A percentile compares a stretch with the other conserved stretches of the same genome.
These are phyloP conservation scores for Neogale vison DNA, from an alignment of 2,113 vertebrate species.

Conservation along the genomic window DNA sequence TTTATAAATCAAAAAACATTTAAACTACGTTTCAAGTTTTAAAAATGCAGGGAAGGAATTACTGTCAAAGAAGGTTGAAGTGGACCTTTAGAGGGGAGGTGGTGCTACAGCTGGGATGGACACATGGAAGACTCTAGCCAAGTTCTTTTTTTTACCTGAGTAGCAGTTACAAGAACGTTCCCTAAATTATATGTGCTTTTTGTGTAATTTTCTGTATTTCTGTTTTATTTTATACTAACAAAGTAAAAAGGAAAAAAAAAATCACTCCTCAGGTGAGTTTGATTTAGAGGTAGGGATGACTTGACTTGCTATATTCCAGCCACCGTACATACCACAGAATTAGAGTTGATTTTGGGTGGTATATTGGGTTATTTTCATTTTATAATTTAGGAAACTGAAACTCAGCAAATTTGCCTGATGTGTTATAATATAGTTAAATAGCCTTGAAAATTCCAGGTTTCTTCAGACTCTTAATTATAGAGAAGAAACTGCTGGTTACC, in stretches of 20 bases:
- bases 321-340: too few relatives aligned
- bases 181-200: neutral
- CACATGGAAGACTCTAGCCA: accelerated
- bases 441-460: neutral
- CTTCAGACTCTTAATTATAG: neutral
- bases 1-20: neutral
- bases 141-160: neutral
- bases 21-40: neutral
- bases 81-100: neutral
- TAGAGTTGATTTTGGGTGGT: neutral
- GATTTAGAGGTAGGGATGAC: neutral
- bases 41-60: neutral
- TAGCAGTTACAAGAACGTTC: neutral
- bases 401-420: neutral
- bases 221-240: neutral
- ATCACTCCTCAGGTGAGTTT: neutral
- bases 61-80: neutral
- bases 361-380: neutral
- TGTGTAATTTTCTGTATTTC: neutral
- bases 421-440: neutral
- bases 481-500: neutral
- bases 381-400: neutral
- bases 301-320: neutral
- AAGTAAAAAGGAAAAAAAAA: neutral
- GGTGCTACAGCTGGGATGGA: neutral